Conservation (phyloP, 2,113 vertebrate species). For the Scomber japonicus region DNA sequence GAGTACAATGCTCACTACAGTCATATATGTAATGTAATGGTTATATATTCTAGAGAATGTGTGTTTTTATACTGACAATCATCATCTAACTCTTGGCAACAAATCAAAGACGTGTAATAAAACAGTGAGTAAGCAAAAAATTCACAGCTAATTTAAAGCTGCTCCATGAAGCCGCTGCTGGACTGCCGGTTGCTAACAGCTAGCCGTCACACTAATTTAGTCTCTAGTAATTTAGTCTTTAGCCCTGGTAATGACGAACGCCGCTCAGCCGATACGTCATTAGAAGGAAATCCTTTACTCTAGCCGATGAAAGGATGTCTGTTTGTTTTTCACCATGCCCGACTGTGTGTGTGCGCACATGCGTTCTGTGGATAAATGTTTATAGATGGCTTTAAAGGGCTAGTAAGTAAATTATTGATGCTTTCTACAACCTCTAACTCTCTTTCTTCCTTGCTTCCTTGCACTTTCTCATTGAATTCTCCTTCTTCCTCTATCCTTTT, state of each 20-base stretch:
- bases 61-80: too few relatives aligned
- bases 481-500: background rate
- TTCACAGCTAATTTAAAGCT: background rate
- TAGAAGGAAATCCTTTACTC: slow-evolving; percentile 49
- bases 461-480: slow-evolving; percentile 18
- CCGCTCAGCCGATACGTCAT: background rate
- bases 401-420: slow-evolving; percentile 73
- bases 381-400: slow-evolving; percentile 55
- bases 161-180: background rate
- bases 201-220: slow-evolving; percentile 44
- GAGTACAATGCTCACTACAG: too few relatives aligned
- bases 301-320: slow-evolving; percentile 48
- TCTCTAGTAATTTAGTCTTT: background rate
- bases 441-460: slow-evolving; percentile 5
- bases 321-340: slow-evolving; percentile 39
- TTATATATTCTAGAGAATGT: too few relatives aligned
- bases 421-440: slow-evolving; percentile 27
- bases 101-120: too few relatives aligned
- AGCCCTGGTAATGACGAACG: slow-evolving; percentile 29
- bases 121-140: too few relatives aligned
- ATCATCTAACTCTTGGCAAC: too few relatives aligned
- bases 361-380: slow-evolving; percentile 44
- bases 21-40: too few relatives aligned
- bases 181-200: slow-evolving; percentile 16
- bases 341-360: slow-evolving; percentile 15